Base-by-base conservation (phyloP, 2,113 vertebrate genomes). In the Alces alces region DNA sequence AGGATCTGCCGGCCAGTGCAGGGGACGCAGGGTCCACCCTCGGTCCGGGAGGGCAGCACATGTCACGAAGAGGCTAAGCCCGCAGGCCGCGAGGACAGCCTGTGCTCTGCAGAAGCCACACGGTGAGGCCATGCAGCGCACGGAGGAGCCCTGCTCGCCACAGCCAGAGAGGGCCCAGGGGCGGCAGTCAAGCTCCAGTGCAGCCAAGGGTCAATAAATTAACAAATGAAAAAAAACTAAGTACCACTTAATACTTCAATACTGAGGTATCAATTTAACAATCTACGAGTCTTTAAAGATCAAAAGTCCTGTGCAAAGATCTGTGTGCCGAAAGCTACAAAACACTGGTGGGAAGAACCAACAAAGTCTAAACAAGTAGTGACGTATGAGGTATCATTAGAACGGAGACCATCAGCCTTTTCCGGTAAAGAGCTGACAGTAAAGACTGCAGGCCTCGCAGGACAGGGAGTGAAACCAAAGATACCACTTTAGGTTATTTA, bases 401-500 rank as follows among this genome's bases (percentile, higher is more conserved):
- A 79, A 66, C 10, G 11, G 15, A 60, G 19, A 23, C 2, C 0
- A 8, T 2, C 23, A 28, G 8, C 14, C 19, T 28, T 64, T 27
- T 23, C 12, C 61, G 11, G 17, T 28, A 9, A 50, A 45, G 13
- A 60, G 28, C 28, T 7, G 2, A 19, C 0, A 9, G 15, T 23
- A 4, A 58, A 6, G 10, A 33, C 23, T 12, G 4, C 16, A 25
- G 50, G 50, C 50, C 23, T 8, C 11, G 1, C 21, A 5, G 57
- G 58, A n/a, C 23, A 58, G 33, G 28, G 57, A 16, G 50, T 17
- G 50, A 15, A 25, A 73, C 45, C 25, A 45, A 9, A 36, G 4
- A 5, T 0, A 70, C 0, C 1, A 33, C 2, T 0, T 12, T 13
- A 19, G 33, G 10, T 12, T 76, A 27, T 43, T 27, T 7, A 7